Conservation (phyloP, 53 echinoderm and acorn worm genomes). For the Crossaster papposus region DNA sequence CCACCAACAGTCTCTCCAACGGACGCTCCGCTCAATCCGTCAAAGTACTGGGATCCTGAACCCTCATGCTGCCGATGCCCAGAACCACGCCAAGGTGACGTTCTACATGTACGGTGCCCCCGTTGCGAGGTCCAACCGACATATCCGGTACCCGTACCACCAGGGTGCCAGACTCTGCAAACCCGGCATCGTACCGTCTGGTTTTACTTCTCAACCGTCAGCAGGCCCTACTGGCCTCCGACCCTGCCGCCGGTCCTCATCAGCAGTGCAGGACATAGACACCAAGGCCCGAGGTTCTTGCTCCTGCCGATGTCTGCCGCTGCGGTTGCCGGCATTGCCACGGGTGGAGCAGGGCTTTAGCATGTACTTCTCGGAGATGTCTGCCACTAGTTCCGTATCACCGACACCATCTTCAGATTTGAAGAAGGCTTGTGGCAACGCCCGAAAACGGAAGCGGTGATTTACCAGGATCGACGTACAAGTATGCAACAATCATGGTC, state of each 20-base stretch:
- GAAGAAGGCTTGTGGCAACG: not conserved
- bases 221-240: not conserved
- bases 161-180: not conserved
- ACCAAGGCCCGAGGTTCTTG: slow-evolving; percentile 11
- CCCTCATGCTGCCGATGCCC: slow-evolving; percentile 8
- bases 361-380: slow-evolving; percentile 53
- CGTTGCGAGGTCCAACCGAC: not conserved
- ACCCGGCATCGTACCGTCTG: not conserved
- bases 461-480: not conserved
- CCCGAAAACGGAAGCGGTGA: not conserved
- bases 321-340: slow-evolving; percentile 27
- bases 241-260: not conserved
- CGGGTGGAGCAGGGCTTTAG: slow-evolving; percentile 37
- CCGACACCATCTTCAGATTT: slow-evolving; percentile 18
- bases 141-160: not conserved
- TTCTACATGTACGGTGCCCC: slow-evolving; percentile 47
- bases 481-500: not conserved
- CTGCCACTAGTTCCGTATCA: slow-evolving; percentile 16
- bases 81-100: not conserved
- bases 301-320: slow-evolving; percentile 24
- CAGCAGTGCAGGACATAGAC: not conserved
- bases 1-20: slow-evolving; percentile 11
- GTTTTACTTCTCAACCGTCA: no score
- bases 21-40: slow-evolving; percentile 20
- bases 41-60: slow-evolving; percentile 35